Conservation (phyloP, 2,888 invertebrate genomes). For the Nemurella pictetii region DNA sequence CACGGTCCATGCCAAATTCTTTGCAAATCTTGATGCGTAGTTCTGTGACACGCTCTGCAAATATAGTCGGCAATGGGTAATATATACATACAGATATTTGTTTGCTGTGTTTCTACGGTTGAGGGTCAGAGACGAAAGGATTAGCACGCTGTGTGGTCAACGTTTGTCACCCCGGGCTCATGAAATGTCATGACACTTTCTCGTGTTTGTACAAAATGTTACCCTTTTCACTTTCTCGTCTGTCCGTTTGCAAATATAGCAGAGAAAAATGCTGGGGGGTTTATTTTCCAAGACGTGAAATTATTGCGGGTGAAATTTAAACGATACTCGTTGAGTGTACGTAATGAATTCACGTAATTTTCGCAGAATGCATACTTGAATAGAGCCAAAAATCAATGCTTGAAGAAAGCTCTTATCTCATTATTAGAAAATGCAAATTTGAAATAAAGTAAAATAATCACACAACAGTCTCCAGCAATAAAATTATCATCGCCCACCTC, state of each 20-base stretch:
- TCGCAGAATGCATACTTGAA: too few species aligned
- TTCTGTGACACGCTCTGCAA: background rate
- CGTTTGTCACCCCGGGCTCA: background rate
- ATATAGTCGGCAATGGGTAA: background rate
- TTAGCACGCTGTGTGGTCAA: background rate
- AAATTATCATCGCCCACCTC: background rate
- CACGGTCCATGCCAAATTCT: background rate
- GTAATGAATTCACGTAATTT: too few species aligned
- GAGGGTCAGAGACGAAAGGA: background rate
- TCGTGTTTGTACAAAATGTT: background rate
- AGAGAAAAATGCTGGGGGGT: too few species aligned
- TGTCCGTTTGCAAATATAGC: too few species aligned
- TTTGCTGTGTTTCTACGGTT: background rate
- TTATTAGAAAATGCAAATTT: too few species aligned
- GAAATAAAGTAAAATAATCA: too few species aligned
- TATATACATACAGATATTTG: background rate
- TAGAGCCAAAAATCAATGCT: too few species aligned
- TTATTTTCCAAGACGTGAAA: too few species aligned
- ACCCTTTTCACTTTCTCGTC: background rate
- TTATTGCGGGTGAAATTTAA: too few species aligned
- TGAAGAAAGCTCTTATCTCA: too few species aligned
- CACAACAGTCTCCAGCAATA: background rate
- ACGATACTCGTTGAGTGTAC: too few species aligned
- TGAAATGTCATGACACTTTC: background rate
- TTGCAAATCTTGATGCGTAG: background rate